Evolutionary conservation across 64 coral and sea anemone genomes (phyloP).

Genomic region (Pocillopora verrucosa): DNA sequence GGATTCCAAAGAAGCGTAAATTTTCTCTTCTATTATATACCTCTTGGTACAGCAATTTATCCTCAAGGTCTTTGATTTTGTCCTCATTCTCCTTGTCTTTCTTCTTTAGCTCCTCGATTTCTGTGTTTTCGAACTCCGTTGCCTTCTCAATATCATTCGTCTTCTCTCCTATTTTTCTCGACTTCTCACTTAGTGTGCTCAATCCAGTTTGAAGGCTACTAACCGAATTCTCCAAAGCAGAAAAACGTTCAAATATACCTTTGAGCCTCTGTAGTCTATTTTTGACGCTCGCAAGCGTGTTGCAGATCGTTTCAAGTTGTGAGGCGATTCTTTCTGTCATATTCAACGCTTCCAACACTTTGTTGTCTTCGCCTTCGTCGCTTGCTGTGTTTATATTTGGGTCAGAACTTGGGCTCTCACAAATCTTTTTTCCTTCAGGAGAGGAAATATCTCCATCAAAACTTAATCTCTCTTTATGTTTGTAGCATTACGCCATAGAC

Average conservation of each 20-base stretch:
- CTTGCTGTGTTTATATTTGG: no score
- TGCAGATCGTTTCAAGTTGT: slow-evolving; percentile 13
- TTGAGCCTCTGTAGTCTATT: slow-evolving; percentile 5
- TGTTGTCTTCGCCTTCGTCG: not conserved
- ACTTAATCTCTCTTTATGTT: slow-evolving; percentile 3
- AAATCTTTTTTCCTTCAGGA: not conserved
- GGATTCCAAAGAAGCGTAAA: slow-evolving; percentile 14
- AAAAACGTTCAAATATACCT: slow-evolving; percentile 4
- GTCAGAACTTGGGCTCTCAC: not conserved
- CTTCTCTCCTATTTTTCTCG: no score
- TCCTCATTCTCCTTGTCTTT: no score
- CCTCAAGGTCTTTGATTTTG: no score
- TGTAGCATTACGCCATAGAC: slow-evolving; percentile 11
- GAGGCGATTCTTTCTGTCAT: slow-evolving; percentile 7
- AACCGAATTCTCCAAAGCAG: not conserved
- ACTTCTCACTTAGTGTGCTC: no score
- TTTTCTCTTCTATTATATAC: not conserved
- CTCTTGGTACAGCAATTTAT: no score
- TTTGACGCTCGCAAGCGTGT: not conserved
- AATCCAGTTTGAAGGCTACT: not conserved
- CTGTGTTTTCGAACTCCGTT: no score
- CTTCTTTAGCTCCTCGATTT: no score
- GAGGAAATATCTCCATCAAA: not conserved
- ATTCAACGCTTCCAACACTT: not conserved
- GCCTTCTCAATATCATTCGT: no score